Evolutionary conservation across 2,113 vertebrate species (phyloP).

Genomic region (Oenanthe melanoleuca): DNA sequence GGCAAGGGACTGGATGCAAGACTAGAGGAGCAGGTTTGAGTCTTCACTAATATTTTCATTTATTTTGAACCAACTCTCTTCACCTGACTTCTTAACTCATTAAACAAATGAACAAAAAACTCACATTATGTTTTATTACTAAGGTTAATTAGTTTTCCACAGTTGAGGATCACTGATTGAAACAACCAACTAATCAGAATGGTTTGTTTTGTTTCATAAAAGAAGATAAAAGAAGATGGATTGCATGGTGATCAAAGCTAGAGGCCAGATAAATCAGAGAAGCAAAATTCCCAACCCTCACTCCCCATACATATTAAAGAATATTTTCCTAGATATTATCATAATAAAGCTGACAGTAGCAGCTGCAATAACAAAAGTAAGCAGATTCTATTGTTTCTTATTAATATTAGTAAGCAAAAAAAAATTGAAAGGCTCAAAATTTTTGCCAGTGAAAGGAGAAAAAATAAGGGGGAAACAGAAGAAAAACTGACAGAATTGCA

Average conservation of each 20-base stretch:
- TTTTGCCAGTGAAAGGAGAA: neutral
- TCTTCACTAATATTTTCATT: neutral
- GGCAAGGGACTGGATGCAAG: neutral
- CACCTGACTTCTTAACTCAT: neutral
- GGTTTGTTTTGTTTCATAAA: neutral
- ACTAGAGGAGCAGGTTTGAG: neutral
- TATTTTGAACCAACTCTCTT: neutral
- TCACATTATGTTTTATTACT: neutral
- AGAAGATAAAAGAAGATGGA: neutral
- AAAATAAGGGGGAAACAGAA: neutral
- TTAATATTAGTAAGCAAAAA: neutral
- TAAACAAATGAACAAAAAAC: neutral
- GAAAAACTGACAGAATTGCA: neutral
- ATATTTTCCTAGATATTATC: neutral
- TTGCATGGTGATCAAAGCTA: neutral
- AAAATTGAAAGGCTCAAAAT: neutral
- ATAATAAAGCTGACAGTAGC: neutral
- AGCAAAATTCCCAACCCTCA: neutral
- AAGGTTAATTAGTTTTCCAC: conserved; percentile 15
- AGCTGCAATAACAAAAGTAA: neutral
- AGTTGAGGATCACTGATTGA: neutral
- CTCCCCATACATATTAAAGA: neutral
- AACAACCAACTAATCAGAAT: conserved; percentile 8
- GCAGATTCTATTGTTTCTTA: neutral
- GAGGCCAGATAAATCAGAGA: neutral